phyloP scores from a whole-genome alignment of 1,140 invertebrate species.

The Sminthurinus signatus region DNA sequence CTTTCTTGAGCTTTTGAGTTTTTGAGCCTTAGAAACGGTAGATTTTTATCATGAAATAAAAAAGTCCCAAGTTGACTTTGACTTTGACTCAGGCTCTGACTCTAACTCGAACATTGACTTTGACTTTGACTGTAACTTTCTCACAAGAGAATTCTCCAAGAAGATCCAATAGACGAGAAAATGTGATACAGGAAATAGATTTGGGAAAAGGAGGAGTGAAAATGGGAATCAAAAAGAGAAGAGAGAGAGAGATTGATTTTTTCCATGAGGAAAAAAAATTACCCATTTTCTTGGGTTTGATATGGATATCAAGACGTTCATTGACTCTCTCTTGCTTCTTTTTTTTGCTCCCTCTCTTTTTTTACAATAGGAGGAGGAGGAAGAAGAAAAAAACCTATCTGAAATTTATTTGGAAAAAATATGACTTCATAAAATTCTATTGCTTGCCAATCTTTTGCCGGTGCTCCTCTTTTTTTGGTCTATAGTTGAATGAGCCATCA shows the following conservation, averaged over 20 bases:
- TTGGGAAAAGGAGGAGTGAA: background rate
- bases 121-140: no score
- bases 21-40: no score
- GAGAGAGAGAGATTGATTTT: slow-evolving; percentile 13
- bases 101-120: no score
- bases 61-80: no score
- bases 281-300: slow-evolving; percentile 11
- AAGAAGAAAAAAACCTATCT: slow-evolving; percentile 12
- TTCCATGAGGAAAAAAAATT: no score
- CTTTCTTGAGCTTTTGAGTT: no score
- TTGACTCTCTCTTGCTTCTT: slow-evolving; percentile 11
- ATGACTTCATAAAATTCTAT: slow-evolving; percentile 37
- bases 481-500: background rate
- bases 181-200: background rate
- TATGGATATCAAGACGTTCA: slow-evolving; percentile 16
- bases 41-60: slow-evolving; percentile 8
- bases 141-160: no score
- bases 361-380: no score
- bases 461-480: background rate
- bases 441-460: slow-evolving; percentile 24
- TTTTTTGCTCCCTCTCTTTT: no score
- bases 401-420: slow-evolving; percentile 28
- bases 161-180: no score
- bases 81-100: no score
- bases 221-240: slow-evolving; percentile 7